Evolutionary conservation across 2,797 vertebrate species (phyloP).

Genomic region (Ceyx erithaca): DNA sequence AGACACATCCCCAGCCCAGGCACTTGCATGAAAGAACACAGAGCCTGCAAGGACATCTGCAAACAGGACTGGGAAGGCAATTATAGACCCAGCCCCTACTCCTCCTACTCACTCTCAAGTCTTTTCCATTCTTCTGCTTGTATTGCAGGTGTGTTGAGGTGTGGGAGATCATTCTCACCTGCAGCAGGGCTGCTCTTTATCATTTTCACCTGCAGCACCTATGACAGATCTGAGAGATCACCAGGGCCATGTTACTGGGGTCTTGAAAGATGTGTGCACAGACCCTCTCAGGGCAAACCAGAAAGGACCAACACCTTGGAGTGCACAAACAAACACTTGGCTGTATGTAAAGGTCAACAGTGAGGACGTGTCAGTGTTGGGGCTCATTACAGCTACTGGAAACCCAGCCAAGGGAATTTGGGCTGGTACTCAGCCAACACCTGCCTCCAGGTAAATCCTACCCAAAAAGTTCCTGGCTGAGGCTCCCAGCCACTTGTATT

Average conservation of each 20-base stretch:
- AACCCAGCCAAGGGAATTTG: neutral
- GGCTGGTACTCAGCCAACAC: neutral
- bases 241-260: too few species aligned
- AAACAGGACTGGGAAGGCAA: neutral
- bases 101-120: neutral
- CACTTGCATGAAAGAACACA: neutral
- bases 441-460: neutral
- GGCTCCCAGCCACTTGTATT: fast-evolving
- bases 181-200: neutral
- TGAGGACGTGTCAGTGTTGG: neutral
- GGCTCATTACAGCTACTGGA: neutral
- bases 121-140: neutral
- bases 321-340: neutral
- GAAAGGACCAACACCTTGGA: neutral
- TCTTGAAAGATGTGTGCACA: neutral
- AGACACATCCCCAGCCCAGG: neutral
- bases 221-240: neutral
- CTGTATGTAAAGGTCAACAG: neutral
- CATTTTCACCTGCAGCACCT: too few species aligned
- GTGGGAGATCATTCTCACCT: neutral
- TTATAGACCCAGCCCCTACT: neutral
- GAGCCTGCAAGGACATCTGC: neutral
- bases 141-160: fast-evolving
- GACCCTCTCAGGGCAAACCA: neutral
- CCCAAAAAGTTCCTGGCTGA: neutral